Evolutionary conservation across 2,888 invertebrate species (phyloP).

Genomic region (Eupithecia abbreviata): DNA sequence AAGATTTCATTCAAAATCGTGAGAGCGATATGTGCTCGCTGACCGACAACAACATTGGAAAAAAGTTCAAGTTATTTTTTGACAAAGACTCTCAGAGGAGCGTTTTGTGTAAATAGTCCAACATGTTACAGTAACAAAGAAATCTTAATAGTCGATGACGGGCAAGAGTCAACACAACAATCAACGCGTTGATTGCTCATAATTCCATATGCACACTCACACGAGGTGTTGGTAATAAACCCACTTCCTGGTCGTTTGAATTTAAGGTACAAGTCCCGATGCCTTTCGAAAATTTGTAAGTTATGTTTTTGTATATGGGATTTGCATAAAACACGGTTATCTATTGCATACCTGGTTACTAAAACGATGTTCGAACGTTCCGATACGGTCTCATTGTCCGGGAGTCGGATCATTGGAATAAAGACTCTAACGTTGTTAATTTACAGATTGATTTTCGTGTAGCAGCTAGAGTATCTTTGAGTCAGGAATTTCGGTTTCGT

Average conservation of each 20-base stretch:
- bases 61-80: slow-evolving; percentile 75
- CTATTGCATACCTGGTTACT: slow-evolving; percentile 80
- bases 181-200: slow-evolving; percentile 79
- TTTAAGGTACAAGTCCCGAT: slow-evolving; percentile 58
- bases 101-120: slow-evolving; percentile 84
- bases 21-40: slow-evolving; percentile 75
- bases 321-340: slow-evolving; percentile 81
- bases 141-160: slow-evolving; percentile 83
- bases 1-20: slow-evolving; percentile 78
- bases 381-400: slow-evolving; percentile 68
- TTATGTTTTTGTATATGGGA: slow-evolving; percentile 75
- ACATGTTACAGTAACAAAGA: slow-evolving; percentile 83
- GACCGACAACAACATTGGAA: slow-evolving; percentile 67
- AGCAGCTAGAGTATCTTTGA: slow-evolving; percentile 63
- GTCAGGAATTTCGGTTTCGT: slow-evolving; percentile 79
- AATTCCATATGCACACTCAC: slow-evolving; percentile 66
- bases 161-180: slow-evolving; percentile 81
- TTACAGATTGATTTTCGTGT: slow-evolving; percentile 62
- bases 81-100: slow-evolving; percentile 74
- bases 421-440: slow-evolving; percentile 58
- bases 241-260: slow-evolving; percentile 59
- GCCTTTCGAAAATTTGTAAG: slow-evolving; percentile 77
- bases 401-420: slow-evolving; percentile 55
- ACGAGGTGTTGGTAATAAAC: slow-evolving; percentile 61
- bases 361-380: slow-evolving; percentile 74